phyloP scores from a whole-genome alignment of 2,797 vertebrate species.

The Thripadectes ignobilis region DNA sequence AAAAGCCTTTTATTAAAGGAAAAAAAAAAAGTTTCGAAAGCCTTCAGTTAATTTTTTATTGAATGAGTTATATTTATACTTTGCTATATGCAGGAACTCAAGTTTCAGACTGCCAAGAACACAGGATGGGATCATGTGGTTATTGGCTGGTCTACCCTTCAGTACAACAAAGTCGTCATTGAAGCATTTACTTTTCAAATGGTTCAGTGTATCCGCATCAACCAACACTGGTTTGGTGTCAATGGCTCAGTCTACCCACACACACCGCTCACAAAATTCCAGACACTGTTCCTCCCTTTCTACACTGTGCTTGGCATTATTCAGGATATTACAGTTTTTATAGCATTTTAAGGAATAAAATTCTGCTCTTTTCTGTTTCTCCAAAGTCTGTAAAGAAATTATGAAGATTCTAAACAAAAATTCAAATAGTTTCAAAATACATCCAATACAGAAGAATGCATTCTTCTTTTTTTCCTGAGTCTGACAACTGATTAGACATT shows the following conservation, averaged over 20 bases:
- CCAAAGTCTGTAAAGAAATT: neutral
- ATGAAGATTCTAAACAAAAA: neutral
- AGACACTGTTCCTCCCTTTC: neutral
- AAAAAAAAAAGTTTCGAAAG: neutral
- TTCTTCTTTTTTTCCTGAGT: neutral
- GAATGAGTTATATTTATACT: conserved; percentile 38
- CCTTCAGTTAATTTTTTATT: neutral
- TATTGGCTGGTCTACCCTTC: conserved; percentile 38
- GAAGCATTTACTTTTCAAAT: conserved; percentile 38
- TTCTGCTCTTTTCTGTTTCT: neutral
- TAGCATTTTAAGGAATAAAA: neutral
- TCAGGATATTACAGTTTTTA: neutral
- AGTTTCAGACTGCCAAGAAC: conserved; percentile 34
- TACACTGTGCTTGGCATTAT: neutral
- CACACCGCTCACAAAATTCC: neutral
- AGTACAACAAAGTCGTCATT: conserved; percentile 48
- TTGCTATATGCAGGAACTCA: neutral
- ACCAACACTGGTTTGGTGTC: neutral
- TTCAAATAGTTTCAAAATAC: neutral
- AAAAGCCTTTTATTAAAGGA: neutral
- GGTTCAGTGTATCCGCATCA: neutral
- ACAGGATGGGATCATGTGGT: conserved; percentile 46
- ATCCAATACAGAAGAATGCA: neutral
- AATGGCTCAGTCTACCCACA: conserved; percentile 9
- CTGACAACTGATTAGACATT: neutral